phyloP scores from a whole-genome alignment of 2,113 vertebrate genomes.

The Tringa solitaria region DNA sequence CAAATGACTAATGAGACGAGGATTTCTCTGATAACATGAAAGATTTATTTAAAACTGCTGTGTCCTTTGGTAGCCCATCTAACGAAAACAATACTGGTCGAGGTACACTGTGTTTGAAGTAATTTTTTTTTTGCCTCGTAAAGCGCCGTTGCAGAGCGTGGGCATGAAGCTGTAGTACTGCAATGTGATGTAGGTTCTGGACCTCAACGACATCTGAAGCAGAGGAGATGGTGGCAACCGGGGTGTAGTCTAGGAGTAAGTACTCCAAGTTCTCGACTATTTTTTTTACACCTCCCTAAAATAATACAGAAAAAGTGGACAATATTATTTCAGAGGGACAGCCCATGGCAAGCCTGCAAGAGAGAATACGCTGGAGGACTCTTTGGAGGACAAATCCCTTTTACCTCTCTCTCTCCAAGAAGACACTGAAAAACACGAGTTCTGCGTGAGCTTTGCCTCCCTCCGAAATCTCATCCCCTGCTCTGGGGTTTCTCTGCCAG shows the following conservation, averaged over 20 bases:
- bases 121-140: rapidly evolving
- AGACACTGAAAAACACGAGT: not conserved
- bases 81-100: not conserved
- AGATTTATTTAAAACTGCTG: conserved; percentile 1
- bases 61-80: not conserved
- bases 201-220: not conserved
- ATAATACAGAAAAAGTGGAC: not conserved
- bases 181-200: not conserved
- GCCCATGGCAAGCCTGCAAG: not conserved
- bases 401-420: not conserved
- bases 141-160: not conserved
- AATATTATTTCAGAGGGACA: not conserved
- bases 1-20: not conserved
- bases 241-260: not conserved
- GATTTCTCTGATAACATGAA: not conserved
- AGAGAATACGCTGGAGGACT: not conserved
- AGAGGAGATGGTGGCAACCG: not conserved
- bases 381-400: not conserved
- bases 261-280: not conserved
- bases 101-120: not conserved
- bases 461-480: not conserved
- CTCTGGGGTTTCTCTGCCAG: conserved; percentile 3
- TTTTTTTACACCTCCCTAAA: not conserved
- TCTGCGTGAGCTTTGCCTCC: not conserved
- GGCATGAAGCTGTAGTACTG: not conserved